Percentiles rank a stretch among this genome's conserved stretches.
These are phyloP conservation scores for Myzus persicae DNA, from an alignment of 1,140 invertebrate genomes.

Conservation along the genomic window DNA sequence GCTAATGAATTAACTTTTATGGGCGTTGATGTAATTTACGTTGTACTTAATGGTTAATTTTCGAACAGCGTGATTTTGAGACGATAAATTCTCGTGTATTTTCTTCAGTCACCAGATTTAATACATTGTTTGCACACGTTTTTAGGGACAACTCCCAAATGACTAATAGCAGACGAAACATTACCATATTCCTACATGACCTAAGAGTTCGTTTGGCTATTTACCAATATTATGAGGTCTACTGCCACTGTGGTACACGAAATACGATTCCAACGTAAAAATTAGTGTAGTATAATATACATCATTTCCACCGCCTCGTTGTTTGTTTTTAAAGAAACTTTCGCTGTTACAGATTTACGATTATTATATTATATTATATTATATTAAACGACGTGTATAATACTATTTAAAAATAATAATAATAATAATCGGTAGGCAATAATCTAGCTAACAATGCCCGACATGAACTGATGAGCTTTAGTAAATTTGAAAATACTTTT, in stretches of 20 bases:
- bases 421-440: not conserved
- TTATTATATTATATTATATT: not conserved
- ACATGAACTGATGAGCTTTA: not conserved
- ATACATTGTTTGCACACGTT: not conserved
- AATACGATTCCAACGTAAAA: not conserved
- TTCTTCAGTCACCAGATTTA: not conserved
- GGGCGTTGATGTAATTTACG: too few species aligned
- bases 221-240: not conserved
- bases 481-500: not conserved
- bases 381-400: too few species aligned
- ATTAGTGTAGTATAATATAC: not conserved
- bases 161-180: not conserved
- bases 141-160: not conserved
- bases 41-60: not conserved
- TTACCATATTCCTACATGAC: not conserved
- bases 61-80: not conserved
- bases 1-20: not conserved
- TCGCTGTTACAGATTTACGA: not conserved
- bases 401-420: too few species aligned
- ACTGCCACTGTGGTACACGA: not conserved
- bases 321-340: not conserved
- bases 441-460: not conserved
- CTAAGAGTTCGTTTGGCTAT: not conserved
- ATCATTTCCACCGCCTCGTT: not conserved
- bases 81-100: not conserved